These are phyloP conservation scores for Myopa tessellatipennis DNA, from an alignment of 2,888 invertebrate species.

Conservation along the genomic window DNA sequence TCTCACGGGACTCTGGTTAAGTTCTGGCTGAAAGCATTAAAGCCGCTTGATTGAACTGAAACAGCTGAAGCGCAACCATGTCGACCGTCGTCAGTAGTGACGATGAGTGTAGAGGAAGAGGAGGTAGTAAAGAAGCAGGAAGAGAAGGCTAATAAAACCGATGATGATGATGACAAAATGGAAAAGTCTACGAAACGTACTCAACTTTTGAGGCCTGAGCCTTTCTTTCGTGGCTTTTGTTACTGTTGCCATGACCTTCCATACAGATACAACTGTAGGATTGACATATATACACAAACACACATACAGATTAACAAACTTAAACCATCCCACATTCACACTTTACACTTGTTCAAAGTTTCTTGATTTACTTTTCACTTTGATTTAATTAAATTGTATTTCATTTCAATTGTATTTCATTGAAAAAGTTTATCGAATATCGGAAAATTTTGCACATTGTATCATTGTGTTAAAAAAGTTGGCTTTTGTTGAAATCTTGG, in stretches of 20 bases:
- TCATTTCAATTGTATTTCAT: neutral
- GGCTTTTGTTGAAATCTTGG: too few species aligned
- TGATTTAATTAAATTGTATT: conserved; percentile 8
- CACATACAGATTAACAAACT: neutral
- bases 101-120: neutral
- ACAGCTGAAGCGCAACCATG: conserved; percentile 15
- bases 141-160: neutral
- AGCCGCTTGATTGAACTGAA: conserved; percentile 32
- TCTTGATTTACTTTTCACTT: conserved; percentile 2
- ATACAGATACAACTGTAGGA: neutral
- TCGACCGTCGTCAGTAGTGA: neutral
- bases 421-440: neutral
- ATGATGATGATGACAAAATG: neutral
- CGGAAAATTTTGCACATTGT: too few species aligned
- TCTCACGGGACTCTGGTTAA: conserved; percentile 7
- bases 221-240: neutral
- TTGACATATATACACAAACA: neutral
- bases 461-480: too few species aligned
- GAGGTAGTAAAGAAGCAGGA: neutral
- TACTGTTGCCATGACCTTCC: conserved; percentile 30
- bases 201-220: neutral
- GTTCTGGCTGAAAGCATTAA: conserved; percentile 16
- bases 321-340: neutral
- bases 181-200: neutral
- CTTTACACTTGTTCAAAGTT: neutral